Evolutionary conservation across 2,797 vertebrate genomes (phyloP).

Genomic region (Pitangus sulphuratus): DNA sequence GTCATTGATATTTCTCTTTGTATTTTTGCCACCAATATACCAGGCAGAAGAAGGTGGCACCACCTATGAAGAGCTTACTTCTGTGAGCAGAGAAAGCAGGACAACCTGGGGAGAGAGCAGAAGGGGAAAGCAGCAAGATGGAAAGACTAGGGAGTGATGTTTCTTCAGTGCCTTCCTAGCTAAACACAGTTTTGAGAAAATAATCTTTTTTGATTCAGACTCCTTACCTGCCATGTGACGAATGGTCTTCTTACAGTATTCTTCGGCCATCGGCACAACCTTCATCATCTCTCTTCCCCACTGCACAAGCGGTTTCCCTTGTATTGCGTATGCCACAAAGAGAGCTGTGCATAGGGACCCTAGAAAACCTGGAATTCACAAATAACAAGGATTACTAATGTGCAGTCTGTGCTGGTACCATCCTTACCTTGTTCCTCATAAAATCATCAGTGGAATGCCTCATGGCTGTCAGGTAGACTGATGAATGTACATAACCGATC

Average conservation of each 20-base stretch:
- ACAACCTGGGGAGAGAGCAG: not conserved
- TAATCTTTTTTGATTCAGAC: not conserved
- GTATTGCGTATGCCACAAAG: constrained; percentile 91
- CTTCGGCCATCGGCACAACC: constrained; percentile 88
- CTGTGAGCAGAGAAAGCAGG: not conserved
- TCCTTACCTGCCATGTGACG: constrained; percentile 91
- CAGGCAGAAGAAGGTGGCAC: not conserved
- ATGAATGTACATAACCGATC: not conserved
- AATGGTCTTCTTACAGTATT: constrained; percentile 94
- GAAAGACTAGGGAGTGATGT: not conserved
- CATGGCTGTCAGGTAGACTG: not conserved
- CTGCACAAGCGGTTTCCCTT: constrained; percentile 86
- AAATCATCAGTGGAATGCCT: not conserved
- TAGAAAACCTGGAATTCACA: constrained; percentile 86
- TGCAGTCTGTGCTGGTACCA: not conserved
- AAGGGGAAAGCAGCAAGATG: not conserved
- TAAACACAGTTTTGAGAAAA: not conserved
- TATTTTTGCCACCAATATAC: not conserved
- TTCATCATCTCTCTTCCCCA: constrained; percentile 95
- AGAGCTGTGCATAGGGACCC: constrained; percentile 93
- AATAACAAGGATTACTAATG: not conserved
- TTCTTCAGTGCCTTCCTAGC: not conserved
- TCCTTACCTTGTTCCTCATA: not conserved
- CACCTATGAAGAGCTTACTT: not conserved
- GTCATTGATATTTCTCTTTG: not conserved